A percentile compares a stretch with the other conserved stretches of the same genome.
These are phyloP conservation scores for Lordiphosa collinella DNA, from an alignment of 1,140 invertebrate species.

Conservation along the genomic window DNA sequence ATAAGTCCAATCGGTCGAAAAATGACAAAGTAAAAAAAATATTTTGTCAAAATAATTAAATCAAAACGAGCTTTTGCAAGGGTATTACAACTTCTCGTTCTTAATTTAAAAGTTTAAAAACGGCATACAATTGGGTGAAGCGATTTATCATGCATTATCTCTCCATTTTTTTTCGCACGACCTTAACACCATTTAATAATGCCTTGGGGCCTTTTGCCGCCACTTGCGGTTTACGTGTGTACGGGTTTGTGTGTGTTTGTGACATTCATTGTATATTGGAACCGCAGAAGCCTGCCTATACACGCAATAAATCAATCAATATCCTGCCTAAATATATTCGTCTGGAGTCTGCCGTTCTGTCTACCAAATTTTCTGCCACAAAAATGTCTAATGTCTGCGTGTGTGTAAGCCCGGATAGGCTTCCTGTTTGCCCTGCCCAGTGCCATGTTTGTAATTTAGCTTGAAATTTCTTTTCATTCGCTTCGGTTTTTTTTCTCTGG, in stretches of 20 bases:
- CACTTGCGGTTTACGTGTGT: no score
- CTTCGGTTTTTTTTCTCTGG: constrained; percentile 1
- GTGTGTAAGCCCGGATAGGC: constrained; percentile 22
- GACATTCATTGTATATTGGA: constrained; percentile 40
- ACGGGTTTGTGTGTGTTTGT: background rate
- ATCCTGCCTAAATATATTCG: constrained; percentile 43
- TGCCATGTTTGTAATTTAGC: constrained; percentile 27
- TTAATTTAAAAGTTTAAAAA: no score
- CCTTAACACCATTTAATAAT: no score
- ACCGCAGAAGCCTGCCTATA: constrained; percentile 18
- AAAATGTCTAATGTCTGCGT: constrained; percentile 35
- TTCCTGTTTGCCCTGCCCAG: constrained; percentile 10
- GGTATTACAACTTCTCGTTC: no score
- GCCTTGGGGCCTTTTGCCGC: no score
- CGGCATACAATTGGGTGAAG: no score
- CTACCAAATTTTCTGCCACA: constrained; percentile 24
- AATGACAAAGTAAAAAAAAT: no score
- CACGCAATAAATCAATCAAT: constrained; percentile 56
- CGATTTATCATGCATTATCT: no score
- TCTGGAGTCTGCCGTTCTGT: constrained; percentile 10
- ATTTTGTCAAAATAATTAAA: no score
- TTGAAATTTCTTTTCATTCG: constrained; percentile 22
- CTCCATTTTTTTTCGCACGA: no score
- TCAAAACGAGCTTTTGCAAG: no score
- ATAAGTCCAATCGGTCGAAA: no score